Evolutionary conservation across 2,113 vertebrate species (phyloP).

Genomic region (Odocoileus hemionus): DNA sequence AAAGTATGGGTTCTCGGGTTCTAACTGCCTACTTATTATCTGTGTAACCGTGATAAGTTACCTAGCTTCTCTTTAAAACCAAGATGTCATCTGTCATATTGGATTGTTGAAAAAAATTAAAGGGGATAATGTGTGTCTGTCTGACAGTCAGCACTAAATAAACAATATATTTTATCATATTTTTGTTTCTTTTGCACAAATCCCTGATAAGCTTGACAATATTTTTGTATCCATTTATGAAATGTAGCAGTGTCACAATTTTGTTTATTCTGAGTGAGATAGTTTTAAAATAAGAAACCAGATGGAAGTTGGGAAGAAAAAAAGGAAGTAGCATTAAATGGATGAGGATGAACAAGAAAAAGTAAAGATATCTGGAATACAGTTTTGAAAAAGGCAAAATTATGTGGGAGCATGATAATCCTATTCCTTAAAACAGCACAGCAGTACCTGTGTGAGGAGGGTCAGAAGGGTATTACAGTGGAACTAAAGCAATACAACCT

Average conservation of each 20-base stretch:
- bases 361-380: neutral
- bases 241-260: neutral
- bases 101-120: neutral
- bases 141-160: neutral
- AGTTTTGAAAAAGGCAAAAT: neutral
- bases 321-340: neutral
- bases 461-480: neutral
- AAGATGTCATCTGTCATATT: neutral
- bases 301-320: neutral
- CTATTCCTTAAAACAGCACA: neutral
- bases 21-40: neutral
- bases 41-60: neutral
- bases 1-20: neutral
- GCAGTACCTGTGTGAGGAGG: too few species aligned
- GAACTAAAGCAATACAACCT: neutral
- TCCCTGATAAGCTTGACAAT: neutral
- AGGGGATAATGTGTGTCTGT: neutral
- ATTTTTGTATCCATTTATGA: neutral
- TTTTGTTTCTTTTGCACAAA: neutral
- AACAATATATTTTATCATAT: neutral
- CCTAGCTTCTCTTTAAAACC: neutral
- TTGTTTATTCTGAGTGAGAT: neutral
- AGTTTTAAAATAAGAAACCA: neutral
- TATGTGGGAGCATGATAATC: neutral
- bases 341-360: neutral